A percentile compares a stretch with the other conserved stretches of the same genome.
Evolutionary conservation across 53 echinoderm and acorn worm species (phyloP).

Genomic region (Henricia sp.): DNA sequence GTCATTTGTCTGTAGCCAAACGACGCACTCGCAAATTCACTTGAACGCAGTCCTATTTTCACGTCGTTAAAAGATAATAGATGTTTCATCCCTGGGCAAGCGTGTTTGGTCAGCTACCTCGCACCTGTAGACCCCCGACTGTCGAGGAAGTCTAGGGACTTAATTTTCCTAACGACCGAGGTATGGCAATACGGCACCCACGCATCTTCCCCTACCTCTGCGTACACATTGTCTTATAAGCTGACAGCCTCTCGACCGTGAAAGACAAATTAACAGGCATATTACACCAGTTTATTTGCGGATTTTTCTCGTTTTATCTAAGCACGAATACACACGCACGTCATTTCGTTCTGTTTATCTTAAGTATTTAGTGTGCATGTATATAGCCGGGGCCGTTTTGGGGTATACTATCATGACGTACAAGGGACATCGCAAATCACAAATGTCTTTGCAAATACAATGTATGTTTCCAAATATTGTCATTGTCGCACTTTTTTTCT

Average conservation of each 20-base stretch:
- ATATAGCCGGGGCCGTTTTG: too few species aligned
- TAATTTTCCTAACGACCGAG: constrained; percentile 28
- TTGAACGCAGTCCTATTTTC: neutral
- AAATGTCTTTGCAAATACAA: too few species aligned
- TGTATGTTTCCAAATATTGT: too few species aligned
- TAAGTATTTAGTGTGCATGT: too few species aligned
- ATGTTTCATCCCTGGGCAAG: neutral
- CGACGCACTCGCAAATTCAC: neutral
- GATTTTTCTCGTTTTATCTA: too few species aligned
- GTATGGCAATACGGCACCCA: neutral
- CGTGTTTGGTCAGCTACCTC: constrained; percentile 40
- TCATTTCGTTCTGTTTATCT: too few species aligned
- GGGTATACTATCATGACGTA: too few species aligned
- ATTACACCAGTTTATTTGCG: neutral
- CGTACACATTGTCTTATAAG: neutral
- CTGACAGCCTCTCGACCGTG: neutral
- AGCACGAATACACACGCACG: too few species aligned
- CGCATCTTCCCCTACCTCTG: neutral
- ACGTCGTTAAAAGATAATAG: constrained; percentile 41
- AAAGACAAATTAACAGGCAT: neutral
- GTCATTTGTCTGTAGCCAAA: constrained; percentile 8
- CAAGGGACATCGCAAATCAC: too few species aligned
- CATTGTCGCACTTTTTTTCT: too few species aligned
- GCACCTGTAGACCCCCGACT: neutral
- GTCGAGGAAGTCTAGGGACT: constrained; percentile 56